phyloP scores from a whole-genome alignment of 2,797 vertebrate genomes.

The Malurus splendens region DNA sequence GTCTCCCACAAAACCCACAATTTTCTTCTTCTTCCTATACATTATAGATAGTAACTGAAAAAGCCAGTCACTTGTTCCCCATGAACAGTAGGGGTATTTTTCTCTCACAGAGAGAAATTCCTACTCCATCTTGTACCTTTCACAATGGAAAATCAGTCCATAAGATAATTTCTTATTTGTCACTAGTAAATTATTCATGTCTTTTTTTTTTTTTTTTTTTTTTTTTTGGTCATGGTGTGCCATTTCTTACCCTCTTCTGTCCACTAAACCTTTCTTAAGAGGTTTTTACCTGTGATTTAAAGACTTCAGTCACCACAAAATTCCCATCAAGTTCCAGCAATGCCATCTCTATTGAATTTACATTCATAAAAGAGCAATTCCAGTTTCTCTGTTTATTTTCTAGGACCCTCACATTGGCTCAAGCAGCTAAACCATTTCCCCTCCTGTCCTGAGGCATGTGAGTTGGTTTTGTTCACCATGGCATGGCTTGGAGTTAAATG shows the following conservation, averaged over 20 bases:
- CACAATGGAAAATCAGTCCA: not conserved
- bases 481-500: accelerated
- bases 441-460: not conserved
- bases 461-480: not conserved
- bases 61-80: not conserved
- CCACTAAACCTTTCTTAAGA: not conserved
- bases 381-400: not conserved
- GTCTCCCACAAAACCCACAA: not conserved
- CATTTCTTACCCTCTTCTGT: not conserved
- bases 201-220: not conserved
- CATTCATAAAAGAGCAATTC: not conserved
- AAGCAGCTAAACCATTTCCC: not conserved
- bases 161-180: not conserved
- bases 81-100: not conserved
- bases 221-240: not conserved
- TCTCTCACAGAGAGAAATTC: not conserved
- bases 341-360: not conserved
- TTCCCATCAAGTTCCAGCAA: not conserved
- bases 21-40: not conserved
- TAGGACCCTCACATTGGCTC: not conserved
- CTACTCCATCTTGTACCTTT: not conserved
- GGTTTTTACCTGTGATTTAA: not conserved
- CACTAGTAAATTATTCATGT: not conserved
- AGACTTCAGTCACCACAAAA: not conserved
- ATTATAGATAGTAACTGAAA: not conserved